phyloP scores from a whole-genome alignment of 2,113 vertebrate species.

The Dasyprocta punctata region DNA sequence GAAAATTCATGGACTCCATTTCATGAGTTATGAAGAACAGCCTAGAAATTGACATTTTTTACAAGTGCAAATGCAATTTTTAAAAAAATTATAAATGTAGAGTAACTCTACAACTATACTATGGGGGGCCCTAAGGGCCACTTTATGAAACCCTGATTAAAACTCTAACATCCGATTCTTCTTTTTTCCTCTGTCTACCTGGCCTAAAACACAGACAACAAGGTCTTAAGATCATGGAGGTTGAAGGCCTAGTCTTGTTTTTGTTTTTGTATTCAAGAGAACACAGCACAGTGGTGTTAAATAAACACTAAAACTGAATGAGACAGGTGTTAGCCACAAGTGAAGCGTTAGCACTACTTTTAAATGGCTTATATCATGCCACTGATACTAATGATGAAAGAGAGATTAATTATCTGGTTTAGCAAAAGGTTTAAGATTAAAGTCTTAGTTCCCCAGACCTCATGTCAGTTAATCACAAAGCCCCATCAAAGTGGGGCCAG shows the following conservation, averaged over 20 bases:
- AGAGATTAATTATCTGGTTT: constrained; percentile 71
- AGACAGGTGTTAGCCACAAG: constrained; percentile 57
- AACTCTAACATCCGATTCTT: background rate
- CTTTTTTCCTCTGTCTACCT: background rate
- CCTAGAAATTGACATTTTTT: constrained; percentile 19
- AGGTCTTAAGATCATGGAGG: background rate
- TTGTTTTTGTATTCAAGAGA: background rate
- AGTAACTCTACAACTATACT: background rate
- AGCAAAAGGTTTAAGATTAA: constrained; percentile 70
- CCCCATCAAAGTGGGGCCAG: constrained; percentile 49
- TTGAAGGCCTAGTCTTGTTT: constrained; percentile 12
- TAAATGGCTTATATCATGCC: constrained; percentile 57
- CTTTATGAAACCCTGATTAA: background rate
- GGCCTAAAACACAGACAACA: constrained; percentile 12
- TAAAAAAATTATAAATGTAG: background rate
- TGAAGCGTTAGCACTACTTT: constrained; percentile 50
- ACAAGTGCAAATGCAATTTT: background rate
- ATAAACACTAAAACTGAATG: constrained; percentile 50
- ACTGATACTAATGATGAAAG: constrained; percentile 62
- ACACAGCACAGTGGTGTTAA: constrained; percentile 28
- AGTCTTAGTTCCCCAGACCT: constrained; percentile 51
- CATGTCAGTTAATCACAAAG: constrained; percentile 59
- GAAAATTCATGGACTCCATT: constrained; percentile 11
- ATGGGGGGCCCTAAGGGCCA: background rate
- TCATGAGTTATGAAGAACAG: background rate